Base-by-base conservation (phyloP, 2,888 invertebrate species). In the Eupithecia tripunctaria region DNA sequence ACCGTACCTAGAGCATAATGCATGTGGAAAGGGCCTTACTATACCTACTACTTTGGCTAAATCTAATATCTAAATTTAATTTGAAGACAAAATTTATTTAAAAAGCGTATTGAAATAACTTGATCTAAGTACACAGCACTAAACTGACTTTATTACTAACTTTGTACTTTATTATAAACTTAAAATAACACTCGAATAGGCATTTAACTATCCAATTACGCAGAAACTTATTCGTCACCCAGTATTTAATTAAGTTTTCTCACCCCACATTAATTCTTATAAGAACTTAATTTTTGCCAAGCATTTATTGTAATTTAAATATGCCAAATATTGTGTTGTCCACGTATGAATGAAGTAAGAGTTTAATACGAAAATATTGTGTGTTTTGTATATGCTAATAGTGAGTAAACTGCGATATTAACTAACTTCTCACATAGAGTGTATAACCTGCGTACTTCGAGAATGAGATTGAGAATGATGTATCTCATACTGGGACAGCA, bases 251-350 rank as follows among this genome's bases (percentile, higher is more conserved):
- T 27, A n/a, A 10, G 14, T 27, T 27, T 10, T 4, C 29, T 60
- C 60, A 29, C 60, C 8, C 7, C 15, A 7, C 15, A 8, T 60
- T 29, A 29, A 8, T 60, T 27, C 14, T 7, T 68, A 27, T 38
- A 12, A 32, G 29, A 60, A 27, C n/a, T 10, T 51, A 51, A 51
- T 51, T 18, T 21, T 21, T 67, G 67, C 62, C 56, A 71, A 59
- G 72, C 72, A 72, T 68, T 72, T 72, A 68, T 32, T 68, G 68
- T 25, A 56, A 62, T 62, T 63, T 27, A 29, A 62, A 59, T 59
- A 72, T 72, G 72, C 72, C 72, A 72, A 72, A 72, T 72, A 68
- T 43, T 71, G 67, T 68, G 32, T 63, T 63, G 38, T 38, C 27
- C 25, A n/a, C 21, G 18, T 15, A 43, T 63, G 60, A 41, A 21